These are phyloP conservation scores for Antigone vipio DNA, from an alignment of 2,113 vertebrate species.

Conservation along the genomic window DNA sequence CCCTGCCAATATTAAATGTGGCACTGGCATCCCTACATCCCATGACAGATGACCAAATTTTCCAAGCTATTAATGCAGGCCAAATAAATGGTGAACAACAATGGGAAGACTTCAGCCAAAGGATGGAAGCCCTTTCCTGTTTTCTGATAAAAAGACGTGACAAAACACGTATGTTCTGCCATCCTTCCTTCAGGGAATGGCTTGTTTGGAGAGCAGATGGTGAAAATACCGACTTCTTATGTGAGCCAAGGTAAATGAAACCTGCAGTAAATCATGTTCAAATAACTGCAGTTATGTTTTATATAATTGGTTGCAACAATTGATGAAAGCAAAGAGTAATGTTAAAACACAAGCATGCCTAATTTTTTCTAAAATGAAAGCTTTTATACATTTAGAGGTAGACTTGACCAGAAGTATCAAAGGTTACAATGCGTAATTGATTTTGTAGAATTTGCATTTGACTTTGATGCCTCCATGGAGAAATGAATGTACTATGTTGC, in stretches of 20 bases:
- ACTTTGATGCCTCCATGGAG: neutral
- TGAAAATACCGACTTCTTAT: constrained; percentile 92
- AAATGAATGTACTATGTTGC: neutral
- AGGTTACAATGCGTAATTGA: neutral
- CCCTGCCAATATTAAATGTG: constrained; percentile 89
- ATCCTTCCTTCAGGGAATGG: constrained; percentile 98
- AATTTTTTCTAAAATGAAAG: neutral
- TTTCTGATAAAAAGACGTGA: constrained; percentile 93
- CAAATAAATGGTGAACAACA: constrained; percentile 81
- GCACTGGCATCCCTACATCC: constrained; percentile 94
- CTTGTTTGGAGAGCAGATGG: constrained; percentile 95
- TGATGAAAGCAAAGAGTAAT: neutral
- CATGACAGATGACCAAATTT: constrained; percentile 97
- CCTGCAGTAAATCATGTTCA: neutral
- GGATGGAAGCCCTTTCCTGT: constrained; percentile 90
- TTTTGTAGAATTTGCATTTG: neutral
- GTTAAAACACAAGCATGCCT: neutral
- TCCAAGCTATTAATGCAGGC: constrained; percentile 90
- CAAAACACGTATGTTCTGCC: constrained; percentile 98
- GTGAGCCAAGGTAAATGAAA: constrained; percentile 89
- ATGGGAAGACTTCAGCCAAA: constrained; percentile 95
- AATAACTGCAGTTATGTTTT: neutral
- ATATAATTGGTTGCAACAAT: neutral
- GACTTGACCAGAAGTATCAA: neutral
- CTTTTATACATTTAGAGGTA: neutral